Conservation (phyloP, 2,113 vertebrate species). For the Bagarius yarrelli region DNA sequence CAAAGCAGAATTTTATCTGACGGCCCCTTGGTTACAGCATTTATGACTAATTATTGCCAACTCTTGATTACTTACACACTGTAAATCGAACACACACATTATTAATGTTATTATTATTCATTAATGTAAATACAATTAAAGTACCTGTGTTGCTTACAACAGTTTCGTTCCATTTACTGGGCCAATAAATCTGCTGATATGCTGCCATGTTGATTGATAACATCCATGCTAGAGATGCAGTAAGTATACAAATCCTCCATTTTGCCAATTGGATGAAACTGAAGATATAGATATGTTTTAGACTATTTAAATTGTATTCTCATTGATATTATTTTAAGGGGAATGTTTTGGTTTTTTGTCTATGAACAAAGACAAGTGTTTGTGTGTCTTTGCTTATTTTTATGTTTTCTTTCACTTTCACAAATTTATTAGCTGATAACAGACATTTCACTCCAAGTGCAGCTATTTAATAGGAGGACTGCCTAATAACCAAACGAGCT, state of each 20-base stretch:
- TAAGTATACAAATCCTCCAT: neutral
- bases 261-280: neutral
- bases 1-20: too few species aligned
- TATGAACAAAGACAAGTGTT: neutral
- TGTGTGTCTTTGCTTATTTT: neutral
- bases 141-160: too few species aligned
- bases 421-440: slow-evolving; percentile 19
- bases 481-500: neutral
- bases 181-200: neutral
- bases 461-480: slow-evolving; percentile 14
- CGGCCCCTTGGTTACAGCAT: too few species aligned
- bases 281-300: neutral
- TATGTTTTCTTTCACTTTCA: neutral
- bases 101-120: too few species aligned
- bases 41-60: too few species aligned
- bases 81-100: too few species aligned
- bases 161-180: too few species aligned
- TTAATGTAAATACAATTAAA: too few species aligned
- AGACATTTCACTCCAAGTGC: slow-evolving; percentile 48
- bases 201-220: neutral
- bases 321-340: neutral
- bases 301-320: neutral
- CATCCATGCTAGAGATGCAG: neutral
- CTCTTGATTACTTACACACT: too few species aligned
- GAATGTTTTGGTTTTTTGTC: neutral